A percentile compares a stretch with the other conserved stretches of the same genome.
phyloP scores from a whole-genome alignment of 2,888 invertebrate species.

The Diplazon laetatorius region DNA sequence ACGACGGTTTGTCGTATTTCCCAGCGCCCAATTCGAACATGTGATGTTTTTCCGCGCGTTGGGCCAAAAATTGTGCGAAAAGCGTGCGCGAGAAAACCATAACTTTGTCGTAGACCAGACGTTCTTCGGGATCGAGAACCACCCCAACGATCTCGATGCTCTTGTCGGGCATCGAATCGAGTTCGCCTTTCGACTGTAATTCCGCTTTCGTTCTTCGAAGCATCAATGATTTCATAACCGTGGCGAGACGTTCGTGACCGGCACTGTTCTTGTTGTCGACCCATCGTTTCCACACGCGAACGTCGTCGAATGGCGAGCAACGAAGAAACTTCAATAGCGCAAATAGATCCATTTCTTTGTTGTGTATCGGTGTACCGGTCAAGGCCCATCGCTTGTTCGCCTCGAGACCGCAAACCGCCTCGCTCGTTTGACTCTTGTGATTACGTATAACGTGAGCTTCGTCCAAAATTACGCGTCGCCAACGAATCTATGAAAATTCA shows the following conservation, averaged over 20 bases:
- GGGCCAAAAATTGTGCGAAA: conserved; percentile 90
- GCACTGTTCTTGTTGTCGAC: conserved; percentile 92
- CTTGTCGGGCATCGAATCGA: conserved; percentile 87
- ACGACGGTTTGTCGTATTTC: conserved; percentile 49
- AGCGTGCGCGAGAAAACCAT: conserved; percentile 89
- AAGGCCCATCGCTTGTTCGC: conserved; percentile 90
- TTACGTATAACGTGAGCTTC: conserved; percentile 97
- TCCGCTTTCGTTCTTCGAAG: conserved; percentile 94
- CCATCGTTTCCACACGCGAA: conserved; percentile 95
- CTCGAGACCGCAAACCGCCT: conserved; percentile 87
- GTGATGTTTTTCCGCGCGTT: conserved; percentile 88
- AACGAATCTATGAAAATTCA: conserved; percentile 85
- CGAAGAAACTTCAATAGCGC: conserved; percentile 92
- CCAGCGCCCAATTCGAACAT: conserved; percentile 68
- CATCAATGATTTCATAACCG: conserved; percentile 92
- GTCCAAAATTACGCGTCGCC: conserved; percentile 95
- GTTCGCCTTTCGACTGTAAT: conserved; percentile 86
- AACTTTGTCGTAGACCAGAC: conserved; percentile 90
- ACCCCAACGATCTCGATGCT: conserved; percentile 85
- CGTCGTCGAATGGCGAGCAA: conserved; percentile 95
- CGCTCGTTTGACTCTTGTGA: conserved; percentile 90
- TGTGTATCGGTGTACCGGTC: conserved; percentile 98
- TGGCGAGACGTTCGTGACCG: conserved; percentile 91
- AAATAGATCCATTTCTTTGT: conserved; percentile 93
- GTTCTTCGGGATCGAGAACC: conserved; percentile 87